phyloP scores from a whole-genome alignment of 2,888 invertebrate species.

The Melanotus villosus region DNA sequence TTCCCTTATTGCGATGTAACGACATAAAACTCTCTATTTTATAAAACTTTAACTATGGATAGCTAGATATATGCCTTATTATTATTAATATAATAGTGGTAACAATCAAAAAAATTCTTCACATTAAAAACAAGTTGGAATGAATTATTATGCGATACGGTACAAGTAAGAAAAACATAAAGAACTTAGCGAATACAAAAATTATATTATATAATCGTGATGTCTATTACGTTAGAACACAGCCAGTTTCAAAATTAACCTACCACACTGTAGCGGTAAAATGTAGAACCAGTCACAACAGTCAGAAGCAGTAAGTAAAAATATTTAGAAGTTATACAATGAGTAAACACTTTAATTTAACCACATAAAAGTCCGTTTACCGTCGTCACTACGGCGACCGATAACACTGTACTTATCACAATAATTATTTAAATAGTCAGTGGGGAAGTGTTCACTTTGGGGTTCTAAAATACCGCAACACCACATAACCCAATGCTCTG shows the following conservation, averaged over 20 bases:
- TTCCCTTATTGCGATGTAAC: constrained; percentile 24
- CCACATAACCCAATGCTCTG: constrained; percentile 80
- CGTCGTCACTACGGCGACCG: constrained; percentile 31
- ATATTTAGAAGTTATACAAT: constrained; percentile 31
- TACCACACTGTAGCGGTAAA: constrained; percentile 42
- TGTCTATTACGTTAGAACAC: constrained; percentile 45
- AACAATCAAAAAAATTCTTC: constrained; percentile 50
- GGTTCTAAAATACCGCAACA: constrained; percentile 79
- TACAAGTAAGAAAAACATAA: constrained; percentile 40
- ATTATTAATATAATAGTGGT: constrained; percentile 34
- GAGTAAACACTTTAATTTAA: constrained; percentile 14
- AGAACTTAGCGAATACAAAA: constrained; percentile 49
- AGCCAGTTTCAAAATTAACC: constrained; percentile 49
- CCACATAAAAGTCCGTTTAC: constrained; percentile 10
- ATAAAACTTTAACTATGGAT: constrained; percentile 22
- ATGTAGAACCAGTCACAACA: constrained; percentile 27
- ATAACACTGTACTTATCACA: constrained; percentile 32
- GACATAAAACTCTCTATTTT: constrained; percentile 21
- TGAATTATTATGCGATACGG: constrained; percentile 53
- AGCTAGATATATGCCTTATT: constrained; percentile 14
- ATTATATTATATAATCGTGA: constrained; percentile 48
- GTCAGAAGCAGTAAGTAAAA: constrained; percentile 37
- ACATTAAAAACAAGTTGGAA: constrained; percentile 61
- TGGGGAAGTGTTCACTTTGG: constrained; percentile 71
- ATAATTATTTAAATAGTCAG: constrained; percentile 18